Base-by-base conservation (phyloP, 2,888 invertebrate genomes). In the Unio delphinus region DNA sequence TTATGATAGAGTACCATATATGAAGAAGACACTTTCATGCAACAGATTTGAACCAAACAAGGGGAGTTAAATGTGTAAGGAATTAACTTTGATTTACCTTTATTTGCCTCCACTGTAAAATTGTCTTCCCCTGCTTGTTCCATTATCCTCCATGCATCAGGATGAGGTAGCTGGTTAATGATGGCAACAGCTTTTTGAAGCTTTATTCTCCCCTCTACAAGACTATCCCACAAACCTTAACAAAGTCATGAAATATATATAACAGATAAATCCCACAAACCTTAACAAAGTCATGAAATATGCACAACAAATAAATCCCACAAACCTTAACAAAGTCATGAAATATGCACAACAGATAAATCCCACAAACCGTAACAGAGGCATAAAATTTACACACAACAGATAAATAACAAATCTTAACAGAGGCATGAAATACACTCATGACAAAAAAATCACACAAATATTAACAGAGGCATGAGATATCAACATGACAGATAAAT, bases 141-240 rank as follows among this genome's bases (percentile, higher is more conserved):
- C 56, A 93, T 90, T 64, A 91, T 83, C 17, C 90, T 85, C 81
- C 93, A 93, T 8, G 86, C 87, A 11, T 93, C 92, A 28, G 90
- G 87, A 80, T 94, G 92, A 0, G 97, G 97, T 90, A 97, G 92
- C 87, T 93, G 94, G 89, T 97, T 97, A 0, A 94, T 93, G 20
- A 93, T 92, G 61, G 92, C 90, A 66, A 96, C 88, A 83, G 94
- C 93, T 88, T 96, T 95, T 89, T 98, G 97, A 34, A 97, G 90
- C 86, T 95, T 94, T 81, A 98, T 97, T 78, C 98, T 92, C 87
- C 94, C 92, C 90, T 98, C 96, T 34, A 98, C 88, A 6, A 98
- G 89, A 68, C 92, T 93, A 88, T 98, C 97, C 96, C 96, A 98
- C 2, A 96, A 69, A 67, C 84, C 91, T 91, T 71, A 55, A 86